Conservation (phyloP, 2,113 vertebrate genomes). For the Thamnaconus septentrionalis region DNA sequence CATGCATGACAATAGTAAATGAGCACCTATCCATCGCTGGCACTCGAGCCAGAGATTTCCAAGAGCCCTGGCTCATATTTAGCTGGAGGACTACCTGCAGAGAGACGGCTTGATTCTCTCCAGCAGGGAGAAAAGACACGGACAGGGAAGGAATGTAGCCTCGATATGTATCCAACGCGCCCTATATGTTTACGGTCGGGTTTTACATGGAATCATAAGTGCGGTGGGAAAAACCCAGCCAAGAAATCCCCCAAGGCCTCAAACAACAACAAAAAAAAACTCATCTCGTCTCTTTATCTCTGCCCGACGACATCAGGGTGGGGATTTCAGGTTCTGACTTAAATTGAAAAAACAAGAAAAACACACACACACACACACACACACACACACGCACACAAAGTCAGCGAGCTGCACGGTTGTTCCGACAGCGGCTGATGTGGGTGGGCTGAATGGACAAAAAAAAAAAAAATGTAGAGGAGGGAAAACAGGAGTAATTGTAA, state of each 20-base stretch:
- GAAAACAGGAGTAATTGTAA: constrained; percentile 69
- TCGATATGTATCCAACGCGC: constrained; percentile 11
- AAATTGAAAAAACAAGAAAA: constrained; percentile 50
- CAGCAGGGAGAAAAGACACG: constrained; percentile 5
- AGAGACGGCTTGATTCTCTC: constrained; percentile 28
- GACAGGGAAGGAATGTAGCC: constrained; percentile 1
- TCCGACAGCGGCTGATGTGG: constrained; percentile 62
- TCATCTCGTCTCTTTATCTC: constrained; percentile 29
- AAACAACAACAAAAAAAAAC: no score
- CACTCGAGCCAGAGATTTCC: constrained; percentile 48
- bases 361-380: no score
- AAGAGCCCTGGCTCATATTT: constrained; percentile 42
- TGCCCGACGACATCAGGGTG: constrained; percentile 26
- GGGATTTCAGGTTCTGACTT: constrained; percentile 60
- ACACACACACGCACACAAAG: no score
- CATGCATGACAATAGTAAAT: constrained; percentile 64
- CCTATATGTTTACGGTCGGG: constrained; percentile 7
- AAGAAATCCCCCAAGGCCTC: constrained; percentile 53
- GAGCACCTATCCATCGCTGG: constrained; percentile 59
- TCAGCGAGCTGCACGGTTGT: no score
- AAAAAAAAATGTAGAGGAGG: neutral
- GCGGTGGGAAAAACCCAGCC: constrained; percentile 61
- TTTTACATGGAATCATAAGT: constrained; percentile 38
- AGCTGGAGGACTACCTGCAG: neutral
- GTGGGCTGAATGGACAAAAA: constrained; percentile 46